Percentiles rank a stretch among this genome's conserved stretches.
phyloP scores from a whole-genome alignment of 1,140 invertebrate genomes.

The Euborellia annulipes region DNA sequence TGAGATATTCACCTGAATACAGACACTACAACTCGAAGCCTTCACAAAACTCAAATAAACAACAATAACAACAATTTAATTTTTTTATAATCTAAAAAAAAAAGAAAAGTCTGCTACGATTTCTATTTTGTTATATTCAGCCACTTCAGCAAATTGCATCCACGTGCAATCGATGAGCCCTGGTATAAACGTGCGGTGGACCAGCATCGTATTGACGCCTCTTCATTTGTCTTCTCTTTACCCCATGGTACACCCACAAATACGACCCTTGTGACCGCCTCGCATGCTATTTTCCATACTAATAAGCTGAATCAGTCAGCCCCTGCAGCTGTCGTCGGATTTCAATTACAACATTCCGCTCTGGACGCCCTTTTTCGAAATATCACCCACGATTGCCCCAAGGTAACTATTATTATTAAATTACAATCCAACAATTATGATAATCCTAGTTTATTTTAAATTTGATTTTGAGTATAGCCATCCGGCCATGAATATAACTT shows the following conservation, averaged over 20 bases:
- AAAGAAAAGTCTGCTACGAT: constrained; percentile 5
- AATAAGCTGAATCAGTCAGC: constrained; percentile 24
- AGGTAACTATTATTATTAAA: too few species aligned
- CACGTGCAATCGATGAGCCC: constrained; percentile 71
- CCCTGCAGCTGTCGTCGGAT: constrained; percentile 81
- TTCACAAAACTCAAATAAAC: too few species aligned
- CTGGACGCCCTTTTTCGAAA: constrained; percentile 61
- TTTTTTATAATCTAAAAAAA: too few species aligned
- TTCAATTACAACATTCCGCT: constrained; percentile 66
- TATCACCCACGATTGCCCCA: constrained; percentile 37
- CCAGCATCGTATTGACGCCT: constrained; percentile 59
- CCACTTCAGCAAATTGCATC: constrained; percentile 39
- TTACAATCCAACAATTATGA: too few species aligned
- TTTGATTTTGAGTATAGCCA: too few species aligned
- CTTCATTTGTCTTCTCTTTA: constrained; percentile 77
- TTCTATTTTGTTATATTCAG: constrained; percentile 24
- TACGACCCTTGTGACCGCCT: constrained; percentile 61
- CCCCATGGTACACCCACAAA: constrained; percentile 25
- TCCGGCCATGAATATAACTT: too few species aligned
- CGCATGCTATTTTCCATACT: constrained; percentile 61
- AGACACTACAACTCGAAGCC: too few species aligned
- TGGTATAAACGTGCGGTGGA: constrained; percentile 90
- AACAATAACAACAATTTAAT: too few species aligned
- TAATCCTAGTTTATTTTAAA: too few species aligned
- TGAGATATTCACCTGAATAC: too few species aligned